These are phyloP conservation scores for Rhyacichthys aspro DNA, from an alignment of 2,797 vertebrate genomes.

Conservation along the genomic window DNA sequence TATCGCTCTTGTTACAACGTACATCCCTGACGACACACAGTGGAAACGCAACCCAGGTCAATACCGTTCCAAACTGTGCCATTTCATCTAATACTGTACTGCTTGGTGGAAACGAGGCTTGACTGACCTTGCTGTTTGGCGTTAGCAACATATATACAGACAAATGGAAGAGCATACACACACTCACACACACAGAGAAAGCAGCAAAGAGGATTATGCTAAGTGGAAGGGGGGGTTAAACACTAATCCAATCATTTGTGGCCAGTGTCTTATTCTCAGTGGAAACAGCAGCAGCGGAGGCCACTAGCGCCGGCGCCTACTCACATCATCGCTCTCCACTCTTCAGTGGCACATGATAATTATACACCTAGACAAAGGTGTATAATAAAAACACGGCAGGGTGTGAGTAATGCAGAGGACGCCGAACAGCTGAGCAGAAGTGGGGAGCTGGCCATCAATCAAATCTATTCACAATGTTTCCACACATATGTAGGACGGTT, in stretches of 20 bases:
- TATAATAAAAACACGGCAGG: constrained; percentile 63
- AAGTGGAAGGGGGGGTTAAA: constrained; percentile 75
- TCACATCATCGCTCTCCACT: constrained; percentile 48
- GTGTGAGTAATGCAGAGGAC: constrained; percentile 38
- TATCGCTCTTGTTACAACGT: too few relatives aligned
- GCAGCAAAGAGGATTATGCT: constrained; percentile 81
- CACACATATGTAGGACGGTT: constrained; percentile 2
- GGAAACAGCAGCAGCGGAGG: constrained; percentile 57
- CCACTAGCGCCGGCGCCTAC: constrained; percentile 45
- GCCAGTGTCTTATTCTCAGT: constrained; percentile 75
- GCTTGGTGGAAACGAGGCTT: neutral
- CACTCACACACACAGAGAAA: constrained; percentile 36
- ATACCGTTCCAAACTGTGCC: neutral
- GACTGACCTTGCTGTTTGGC: constrained; percentile 50
- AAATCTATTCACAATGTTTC: constrained; percentile 13
- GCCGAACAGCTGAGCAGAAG: constrained; percentile 38
- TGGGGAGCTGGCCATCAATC: constrained; percentile 36
- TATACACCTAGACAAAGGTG: constrained; percentile 74
- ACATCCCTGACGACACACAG: neutral
- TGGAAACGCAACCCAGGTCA: neutral
- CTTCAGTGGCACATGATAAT: constrained; percentile 63
- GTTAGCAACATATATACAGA: constrained; percentile 15
- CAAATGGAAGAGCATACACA: constrained; percentile 26
- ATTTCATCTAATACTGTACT: neutral
- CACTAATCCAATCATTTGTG: constrained; percentile 83